phyloP scores from a whole-genome alignment of 2,888 invertebrate genomes.

The Thymelicus lineola region DNA sequence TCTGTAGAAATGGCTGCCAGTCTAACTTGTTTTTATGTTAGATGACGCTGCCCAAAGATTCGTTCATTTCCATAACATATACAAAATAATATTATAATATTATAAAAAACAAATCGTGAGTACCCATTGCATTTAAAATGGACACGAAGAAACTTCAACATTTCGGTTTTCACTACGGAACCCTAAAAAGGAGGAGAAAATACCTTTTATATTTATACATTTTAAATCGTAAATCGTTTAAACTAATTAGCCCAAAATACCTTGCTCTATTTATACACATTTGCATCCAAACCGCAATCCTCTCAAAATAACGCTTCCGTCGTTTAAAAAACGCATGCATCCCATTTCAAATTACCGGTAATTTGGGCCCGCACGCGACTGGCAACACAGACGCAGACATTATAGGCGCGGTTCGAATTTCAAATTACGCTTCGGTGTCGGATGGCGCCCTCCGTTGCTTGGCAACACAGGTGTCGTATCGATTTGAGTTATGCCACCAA shows the following conservation, averaged over 20 bases:
- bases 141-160: too few relatives aligned
- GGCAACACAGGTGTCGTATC: constrained; percentile 79
- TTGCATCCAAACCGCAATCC: constrained; percentile 24
- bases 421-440: constrained; percentile 83
- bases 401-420: constrained; percentile 81
- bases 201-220: too few relatives aligned
- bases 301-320: constrained; percentile 35
- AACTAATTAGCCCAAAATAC: constrained; percentile 21
- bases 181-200: too few relatives aligned
- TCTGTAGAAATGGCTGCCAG: too few relatives aligned
- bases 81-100: too few relatives aligned
- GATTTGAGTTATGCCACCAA: constrained; percentile 55
- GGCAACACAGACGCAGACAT: constrained; percentile 75
- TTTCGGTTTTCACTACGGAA: too few relatives aligned
- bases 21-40: too few relatives aligned
- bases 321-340: constrained; percentile 43
- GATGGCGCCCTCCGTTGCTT: constrained; percentile 80
- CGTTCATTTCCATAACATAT: too few relatives aligned
- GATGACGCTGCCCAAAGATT: too few relatives aligned
- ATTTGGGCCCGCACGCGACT: constrained; percentile 61
- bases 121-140: too few relatives aligned
- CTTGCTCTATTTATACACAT: not conserved
- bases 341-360: constrained; percentile 69
- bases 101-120: too few relatives aligned
- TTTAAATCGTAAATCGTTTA: not conserved